These are phyloP conservation scores for Labrus mixtus DNA, from an alignment of 2,113 vertebrate species.

Conservation along the genomic window DNA sequence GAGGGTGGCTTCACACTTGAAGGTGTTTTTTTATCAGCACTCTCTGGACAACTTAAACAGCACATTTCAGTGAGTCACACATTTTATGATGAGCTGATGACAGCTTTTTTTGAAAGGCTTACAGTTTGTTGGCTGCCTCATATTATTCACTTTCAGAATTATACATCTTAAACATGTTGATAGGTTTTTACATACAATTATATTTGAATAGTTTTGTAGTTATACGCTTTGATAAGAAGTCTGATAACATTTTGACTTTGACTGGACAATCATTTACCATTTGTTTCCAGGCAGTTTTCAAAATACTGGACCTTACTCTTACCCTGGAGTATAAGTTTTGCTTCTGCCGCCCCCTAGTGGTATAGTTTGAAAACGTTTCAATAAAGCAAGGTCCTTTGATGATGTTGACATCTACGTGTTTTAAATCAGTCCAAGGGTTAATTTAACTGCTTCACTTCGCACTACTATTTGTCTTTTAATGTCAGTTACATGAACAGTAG, in stretches of 20 bases:
- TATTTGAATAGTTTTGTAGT: not conserved
- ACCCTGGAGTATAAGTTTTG: not conserved
- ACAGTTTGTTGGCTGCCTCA: not conserved
- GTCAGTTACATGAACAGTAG: too few relatives aligned
- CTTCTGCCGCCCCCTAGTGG: conserved; percentile 47
- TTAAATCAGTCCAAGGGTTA: too few relatives aligned
- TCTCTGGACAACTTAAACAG: conserved; percentile 20
- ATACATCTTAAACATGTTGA: too few relatives aligned
- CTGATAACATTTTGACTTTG: too few relatives aligned
- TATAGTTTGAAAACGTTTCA: too few relatives aligned
- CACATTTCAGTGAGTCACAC: conserved; percentile 35
- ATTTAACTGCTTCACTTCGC: too few relatives aligned
- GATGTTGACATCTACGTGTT: too few relatives aligned
- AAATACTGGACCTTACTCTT: not conserved
- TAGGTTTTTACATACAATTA: not conserved
- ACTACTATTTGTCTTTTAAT: too few relatives aligned
- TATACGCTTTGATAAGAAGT: too few relatives aligned
- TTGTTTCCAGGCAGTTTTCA: not conserved
- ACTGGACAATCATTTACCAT: too few relatives aligned
- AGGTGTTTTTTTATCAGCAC: conserved; percentile 17
- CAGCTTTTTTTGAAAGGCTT: not conserved
- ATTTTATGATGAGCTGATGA: conserved; percentile 27
- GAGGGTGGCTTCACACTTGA: conserved; percentile 53
- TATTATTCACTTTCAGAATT: not conserved
- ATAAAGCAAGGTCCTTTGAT: too few relatives aligned